Evolutionary conservation across 2,797 vertebrate genomes (phyloP).

Genomic region (Enteromius paludinosus): DNA sequence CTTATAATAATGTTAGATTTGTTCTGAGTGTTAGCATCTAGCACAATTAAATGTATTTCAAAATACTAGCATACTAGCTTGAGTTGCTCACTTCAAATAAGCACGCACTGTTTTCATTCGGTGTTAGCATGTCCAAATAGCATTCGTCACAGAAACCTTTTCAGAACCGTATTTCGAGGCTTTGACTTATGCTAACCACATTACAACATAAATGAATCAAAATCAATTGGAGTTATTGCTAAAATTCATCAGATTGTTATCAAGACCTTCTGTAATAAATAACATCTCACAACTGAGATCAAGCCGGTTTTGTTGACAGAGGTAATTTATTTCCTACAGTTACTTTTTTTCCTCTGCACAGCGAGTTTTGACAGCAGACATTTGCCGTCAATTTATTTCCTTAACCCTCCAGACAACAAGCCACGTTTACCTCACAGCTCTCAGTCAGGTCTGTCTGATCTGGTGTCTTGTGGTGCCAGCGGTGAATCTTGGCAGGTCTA

Average conservation of each 20-base stretch:
- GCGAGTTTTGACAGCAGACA: constrained; percentile 18
- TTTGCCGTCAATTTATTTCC: not conserved
- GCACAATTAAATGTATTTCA: not conserved
- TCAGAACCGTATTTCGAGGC: not conserved
- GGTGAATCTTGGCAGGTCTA: constrained; percentile 10
- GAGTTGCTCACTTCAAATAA: not conserved
- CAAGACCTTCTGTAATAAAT: not conserved
- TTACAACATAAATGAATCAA: not conserved
- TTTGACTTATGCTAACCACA: not conserved
- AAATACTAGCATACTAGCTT: not conserved
- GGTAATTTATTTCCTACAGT: not conserved
- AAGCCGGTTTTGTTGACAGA: not conserved
- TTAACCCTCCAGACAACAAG: constrained; percentile 8
- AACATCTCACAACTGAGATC: not conserved
- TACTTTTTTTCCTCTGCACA: not conserved
- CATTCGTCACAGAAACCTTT: constrained; percentile 22
- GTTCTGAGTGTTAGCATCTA: not conserved
- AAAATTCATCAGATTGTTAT: not conserved
- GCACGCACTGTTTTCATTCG: not conserved
- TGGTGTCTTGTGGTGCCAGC: not conserved
- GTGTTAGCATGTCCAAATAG: not conserved
- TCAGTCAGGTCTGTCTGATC: constrained; percentile 14
- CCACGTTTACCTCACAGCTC: not conserved
- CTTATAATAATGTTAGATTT: not conserved
- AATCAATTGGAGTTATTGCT: constrained; percentile 1